A percentile compares a stretch with the other conserved stretches of the same genome.
phyloP scores from a whole-genome alignment of 1,140 invertebrate species.

The Chironomus tepperi region DNA sequence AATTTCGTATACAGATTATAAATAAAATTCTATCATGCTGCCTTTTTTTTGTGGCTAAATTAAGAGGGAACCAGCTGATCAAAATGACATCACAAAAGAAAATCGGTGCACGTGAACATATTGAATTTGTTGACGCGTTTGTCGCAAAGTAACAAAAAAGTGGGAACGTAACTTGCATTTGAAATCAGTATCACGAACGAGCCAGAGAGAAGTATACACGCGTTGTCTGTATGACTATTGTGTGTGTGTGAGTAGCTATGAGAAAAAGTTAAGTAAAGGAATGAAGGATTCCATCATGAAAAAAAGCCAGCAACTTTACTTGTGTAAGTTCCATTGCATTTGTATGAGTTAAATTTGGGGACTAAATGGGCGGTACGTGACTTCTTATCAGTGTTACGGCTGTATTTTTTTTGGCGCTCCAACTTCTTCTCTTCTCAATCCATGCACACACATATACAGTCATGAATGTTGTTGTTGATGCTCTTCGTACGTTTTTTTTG shows the following conservation, averaged over 20 bases:
- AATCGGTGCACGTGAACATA: too few relatives aligned
- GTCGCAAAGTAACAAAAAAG: background rate
- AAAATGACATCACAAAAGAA: too few relatives aligned
- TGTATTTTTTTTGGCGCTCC: background rate
- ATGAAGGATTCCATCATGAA: conserved; percentile 6
- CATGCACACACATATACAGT: too few relatives aligned
- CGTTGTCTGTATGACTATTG: too few relatives aligned
- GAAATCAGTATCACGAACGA: conserved; percentile 16
- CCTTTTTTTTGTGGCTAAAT: too few relatives aligned
- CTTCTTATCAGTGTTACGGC: conserved; percentile 18
- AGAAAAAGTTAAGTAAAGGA: too few relatives aligned
- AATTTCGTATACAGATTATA: too few relatives aligned
- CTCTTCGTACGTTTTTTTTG: conserved; percentile 19
- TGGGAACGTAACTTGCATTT: conserved; percentile 21
- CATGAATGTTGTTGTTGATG: background rate
- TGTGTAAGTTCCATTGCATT: background rate
- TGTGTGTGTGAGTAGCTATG: too few relatives aligned
- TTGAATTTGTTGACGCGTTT: too few relatives aligned
- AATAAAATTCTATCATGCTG: too few relatives aligned
- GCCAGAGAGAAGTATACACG: background rate
- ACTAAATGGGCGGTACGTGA: conserved; percentile 21
- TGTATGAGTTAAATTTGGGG: background rate
- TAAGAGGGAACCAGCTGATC: too few relatives aligned
- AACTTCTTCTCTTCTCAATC: background rate
- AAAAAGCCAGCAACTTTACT: background rate